Conservation (phyloP, 2,888 invertebrate genomes). For the Exephanes ischioxanthus region DNA sequence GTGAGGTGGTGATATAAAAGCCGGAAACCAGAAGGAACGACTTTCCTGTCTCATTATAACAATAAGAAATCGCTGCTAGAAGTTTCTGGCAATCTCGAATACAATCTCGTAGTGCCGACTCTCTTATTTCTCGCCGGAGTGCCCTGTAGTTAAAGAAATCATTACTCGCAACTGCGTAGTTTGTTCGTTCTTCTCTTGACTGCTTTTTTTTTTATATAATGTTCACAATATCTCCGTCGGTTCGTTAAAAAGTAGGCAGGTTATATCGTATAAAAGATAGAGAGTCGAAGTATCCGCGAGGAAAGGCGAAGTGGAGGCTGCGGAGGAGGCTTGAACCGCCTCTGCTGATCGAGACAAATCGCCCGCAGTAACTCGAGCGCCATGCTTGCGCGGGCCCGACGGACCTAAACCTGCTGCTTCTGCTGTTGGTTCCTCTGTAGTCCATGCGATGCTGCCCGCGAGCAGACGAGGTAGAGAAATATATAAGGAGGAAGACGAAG, state of each 20-base stretch:
- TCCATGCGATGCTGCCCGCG: conserved; percentile 38
- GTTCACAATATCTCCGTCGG: conserved; percentile 3
- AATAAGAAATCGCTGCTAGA: conserved; percentile 8
- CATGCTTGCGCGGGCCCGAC: conserved; percentile 5
- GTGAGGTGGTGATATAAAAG: conserved; percentile 13
- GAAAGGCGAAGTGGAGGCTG: conserved; percentile 40
- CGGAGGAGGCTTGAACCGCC: conserved; percentile 45
- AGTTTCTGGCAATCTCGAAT: conserved; percentile 19
- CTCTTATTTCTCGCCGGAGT: conserved; percentile 7
- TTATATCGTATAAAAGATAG: conserved; percentile 12
- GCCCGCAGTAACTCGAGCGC: conserved; percentile 73
- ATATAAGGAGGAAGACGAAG: conserved; percentile 34
- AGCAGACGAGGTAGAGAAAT: conserved; percentile 57
- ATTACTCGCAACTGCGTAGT: conserved; percentile 12
- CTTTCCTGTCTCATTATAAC: conserved; percentile 13
- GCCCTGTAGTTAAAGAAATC: conserved; percentile 4
- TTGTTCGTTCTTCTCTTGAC: not conserved
- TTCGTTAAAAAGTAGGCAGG: not conserved
- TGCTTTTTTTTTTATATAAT: not conserved
- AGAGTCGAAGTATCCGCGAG: conserved; percentile 19
- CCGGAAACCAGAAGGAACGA: conserved; percentile 3
- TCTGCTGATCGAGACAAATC: conserved; percentile 72
- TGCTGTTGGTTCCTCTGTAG: conserved; percentile 38
- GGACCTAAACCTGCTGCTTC: conserved; percentile 47
- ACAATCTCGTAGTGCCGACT: conserved; percentile 19